Evolutionary conservation across 37 sponge, comb jelly and placozoan genomes (phyloP).

Genomic region (Theonella swinhoei): DNA sequence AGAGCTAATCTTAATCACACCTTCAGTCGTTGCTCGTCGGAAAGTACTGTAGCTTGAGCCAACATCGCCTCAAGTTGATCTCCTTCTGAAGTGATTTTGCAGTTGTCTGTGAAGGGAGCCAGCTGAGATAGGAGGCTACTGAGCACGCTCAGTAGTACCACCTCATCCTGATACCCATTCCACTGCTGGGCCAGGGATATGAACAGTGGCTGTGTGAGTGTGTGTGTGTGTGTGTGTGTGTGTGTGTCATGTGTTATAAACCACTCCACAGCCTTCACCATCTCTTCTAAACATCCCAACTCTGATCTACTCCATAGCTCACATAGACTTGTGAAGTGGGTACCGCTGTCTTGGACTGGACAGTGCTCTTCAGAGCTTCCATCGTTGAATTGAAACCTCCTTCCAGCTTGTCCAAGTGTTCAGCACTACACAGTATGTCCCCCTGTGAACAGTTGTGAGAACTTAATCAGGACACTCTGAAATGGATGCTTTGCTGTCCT

Average conservation of each 20-base stretch:
- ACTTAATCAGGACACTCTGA: no score
- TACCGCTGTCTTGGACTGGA: slow-evolving; percentile 97
- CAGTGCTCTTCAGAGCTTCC: slow-evolving; percentile 80
- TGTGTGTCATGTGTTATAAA: neutral
- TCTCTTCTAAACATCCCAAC: neutral
- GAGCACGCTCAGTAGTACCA: slow-evolving; percentile 94
- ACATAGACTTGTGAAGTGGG: slow-evolving; percentile 97
- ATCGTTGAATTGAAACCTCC: slow-evolving; percentile 66
- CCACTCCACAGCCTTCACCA: neutral
- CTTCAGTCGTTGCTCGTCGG: neutral
- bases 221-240: slow-evolving; percentile 16
- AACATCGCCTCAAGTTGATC: neutral
- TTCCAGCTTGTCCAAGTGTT: slow-evolving; percentile 75
- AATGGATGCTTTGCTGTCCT: no score
- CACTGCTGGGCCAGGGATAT: slow-evolving; percentile 77
- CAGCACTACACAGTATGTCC: slow-evolving; percentile 73
- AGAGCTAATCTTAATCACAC: no score
- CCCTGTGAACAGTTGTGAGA: slow-evolving; percentile 24
- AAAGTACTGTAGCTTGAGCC: neutral
- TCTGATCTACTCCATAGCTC: slow-evolving; percentile 8
- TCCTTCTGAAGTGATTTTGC: neutral
- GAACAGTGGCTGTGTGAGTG: slow-evolving; percentile 83
- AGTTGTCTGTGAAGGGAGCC: slow-evolving; percentile 65
- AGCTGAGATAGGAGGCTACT: slow-evolving; percentile 86
- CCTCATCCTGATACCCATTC: slow-evolving; percentile 95